Conservation (phyloP, 2,888 invertebrate genomes). For the Hydrotaea diabolus region DNA sequence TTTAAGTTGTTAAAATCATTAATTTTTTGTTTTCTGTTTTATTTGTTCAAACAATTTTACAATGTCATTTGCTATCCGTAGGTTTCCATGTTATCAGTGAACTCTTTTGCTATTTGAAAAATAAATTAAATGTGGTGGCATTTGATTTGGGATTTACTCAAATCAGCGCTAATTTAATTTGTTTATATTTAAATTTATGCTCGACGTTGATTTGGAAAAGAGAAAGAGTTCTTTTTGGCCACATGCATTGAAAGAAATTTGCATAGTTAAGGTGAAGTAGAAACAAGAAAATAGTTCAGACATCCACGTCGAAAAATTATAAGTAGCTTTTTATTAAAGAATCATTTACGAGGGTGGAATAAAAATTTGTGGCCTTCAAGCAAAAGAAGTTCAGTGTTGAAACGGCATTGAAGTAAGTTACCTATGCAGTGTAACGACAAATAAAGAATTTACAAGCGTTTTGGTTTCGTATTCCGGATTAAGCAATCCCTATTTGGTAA, state of each 20-base stretch:
- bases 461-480: too few relatives aligned
- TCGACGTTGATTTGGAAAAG: not conserved
- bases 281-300: not conserved
- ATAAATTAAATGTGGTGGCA: not conserved
- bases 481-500: too few relatives aligned
- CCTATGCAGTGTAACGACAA: too few relatives aligned
- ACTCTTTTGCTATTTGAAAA: not conserved
- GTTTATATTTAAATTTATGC: not conserved
- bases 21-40: not conserved
- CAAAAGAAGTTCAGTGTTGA: too few relatives aligned
- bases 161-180: conserved; percentile 24
- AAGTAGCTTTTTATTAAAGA: not conserved
- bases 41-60: conserved; percentile 12
- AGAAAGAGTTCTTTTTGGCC: conserved; percentile 7
- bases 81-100: not conserved
- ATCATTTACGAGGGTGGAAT: not conserved
- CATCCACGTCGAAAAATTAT: too few relatives aligned
- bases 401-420: too few relatives aligned
- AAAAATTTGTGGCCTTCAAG: not conserved
- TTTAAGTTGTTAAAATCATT: not conserved
- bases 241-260: not conserved
- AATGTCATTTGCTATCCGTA: conserved; percentile 1
- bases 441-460: too few relatives aligned
- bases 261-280: conserved; percentile 4
- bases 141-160: not conserved